Evolutionary conservation across 2,113 vertebrate species (phyloP).

Genomic region (Anas platyrhynchos): DNA sequence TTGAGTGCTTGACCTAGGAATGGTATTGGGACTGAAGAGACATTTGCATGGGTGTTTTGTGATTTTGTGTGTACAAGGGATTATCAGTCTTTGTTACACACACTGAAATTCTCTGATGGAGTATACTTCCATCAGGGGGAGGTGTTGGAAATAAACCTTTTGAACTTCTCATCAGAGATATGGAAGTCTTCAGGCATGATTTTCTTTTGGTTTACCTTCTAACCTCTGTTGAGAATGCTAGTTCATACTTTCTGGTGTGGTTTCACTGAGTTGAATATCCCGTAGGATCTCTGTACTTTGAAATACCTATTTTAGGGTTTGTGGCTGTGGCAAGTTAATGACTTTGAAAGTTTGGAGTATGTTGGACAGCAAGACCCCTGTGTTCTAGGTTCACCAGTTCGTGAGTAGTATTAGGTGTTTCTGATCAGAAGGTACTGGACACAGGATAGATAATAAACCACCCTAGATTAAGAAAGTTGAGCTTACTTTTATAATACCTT

Average conservation of each 20-base stretch:
- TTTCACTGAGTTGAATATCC: not conserved
- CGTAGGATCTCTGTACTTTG: not conserved
- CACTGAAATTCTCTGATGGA: not conserved
- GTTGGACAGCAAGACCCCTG: not conserved
- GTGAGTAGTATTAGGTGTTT: not conserved
- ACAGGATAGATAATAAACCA: not conserved
- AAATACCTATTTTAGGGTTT: not conserved
- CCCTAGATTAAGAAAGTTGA: not conserved
- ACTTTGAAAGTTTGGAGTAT: not conserved
- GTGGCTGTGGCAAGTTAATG: not conserved
- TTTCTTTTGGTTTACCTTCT: not conserved
- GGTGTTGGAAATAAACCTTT: not conserved
- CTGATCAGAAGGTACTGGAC: not conserved
- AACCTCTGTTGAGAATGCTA: not conserved
- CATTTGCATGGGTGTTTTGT: not conserved
- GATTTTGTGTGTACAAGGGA: not conserved
- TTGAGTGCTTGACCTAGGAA: not conserved
- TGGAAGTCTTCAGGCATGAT: not conserved
- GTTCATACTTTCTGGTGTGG: not conserved
- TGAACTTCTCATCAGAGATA: not conserved
- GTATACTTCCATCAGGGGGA: not conserved
- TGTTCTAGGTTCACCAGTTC: not conserved
- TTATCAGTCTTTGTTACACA: not conserved
- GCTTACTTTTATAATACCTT: not conserved
- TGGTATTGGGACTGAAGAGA: not conserved